phyloP scores from a whole-genome alignment of 2,113 vertebrate species.

The Dipodomys stephensi region DNA sequence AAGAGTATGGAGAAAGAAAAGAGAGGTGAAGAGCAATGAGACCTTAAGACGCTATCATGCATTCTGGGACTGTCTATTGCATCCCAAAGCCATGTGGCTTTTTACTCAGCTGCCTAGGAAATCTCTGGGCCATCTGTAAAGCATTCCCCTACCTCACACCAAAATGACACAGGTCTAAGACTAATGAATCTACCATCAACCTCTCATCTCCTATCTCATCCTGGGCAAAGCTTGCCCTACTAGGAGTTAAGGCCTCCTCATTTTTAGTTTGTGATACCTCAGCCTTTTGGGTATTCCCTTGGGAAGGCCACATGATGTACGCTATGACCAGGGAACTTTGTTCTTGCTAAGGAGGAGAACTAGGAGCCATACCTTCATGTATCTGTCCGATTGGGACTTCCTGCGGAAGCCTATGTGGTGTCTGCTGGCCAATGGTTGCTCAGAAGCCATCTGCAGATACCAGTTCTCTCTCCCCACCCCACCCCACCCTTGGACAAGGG shows the following conservation, averaged over 20 bases:
- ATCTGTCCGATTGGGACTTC: fast-evolving
- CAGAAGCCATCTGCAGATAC: not conserved
- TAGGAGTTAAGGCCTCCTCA: not conserved
- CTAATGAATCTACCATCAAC: too few species aligned
- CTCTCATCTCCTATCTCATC: not conserved
- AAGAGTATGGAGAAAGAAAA: not conserved
- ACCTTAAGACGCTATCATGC: not conserved
- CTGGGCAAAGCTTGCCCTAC: not conserved
- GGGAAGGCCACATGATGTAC: fast-evolving
- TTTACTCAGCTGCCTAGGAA: not conserved
- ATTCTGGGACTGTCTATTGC: fast-evolving
- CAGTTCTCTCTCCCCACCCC: not conserved
- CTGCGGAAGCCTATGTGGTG: not conserved
- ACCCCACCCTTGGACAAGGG: fast-evolving
- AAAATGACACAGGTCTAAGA: not conserved
- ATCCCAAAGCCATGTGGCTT: not conserved
- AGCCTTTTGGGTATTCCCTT: not conserved
- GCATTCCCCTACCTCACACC: not conserved
- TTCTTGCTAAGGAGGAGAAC: fast-evolving
- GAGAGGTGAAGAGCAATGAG: not conserved
- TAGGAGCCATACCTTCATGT: not conserved
- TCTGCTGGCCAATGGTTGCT: not conserved
- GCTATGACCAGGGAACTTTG: fast-evolving
- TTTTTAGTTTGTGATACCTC: not conserved
- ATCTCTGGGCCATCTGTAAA: not conserved